Percentiles rank a stretch among this genome's conserved stretches.
These are phyloP conservation scores for Oryzias sinensis DNA, from an alignment of 2,797 vertebrate genomes.

Conservation along the genomic window DNA sequence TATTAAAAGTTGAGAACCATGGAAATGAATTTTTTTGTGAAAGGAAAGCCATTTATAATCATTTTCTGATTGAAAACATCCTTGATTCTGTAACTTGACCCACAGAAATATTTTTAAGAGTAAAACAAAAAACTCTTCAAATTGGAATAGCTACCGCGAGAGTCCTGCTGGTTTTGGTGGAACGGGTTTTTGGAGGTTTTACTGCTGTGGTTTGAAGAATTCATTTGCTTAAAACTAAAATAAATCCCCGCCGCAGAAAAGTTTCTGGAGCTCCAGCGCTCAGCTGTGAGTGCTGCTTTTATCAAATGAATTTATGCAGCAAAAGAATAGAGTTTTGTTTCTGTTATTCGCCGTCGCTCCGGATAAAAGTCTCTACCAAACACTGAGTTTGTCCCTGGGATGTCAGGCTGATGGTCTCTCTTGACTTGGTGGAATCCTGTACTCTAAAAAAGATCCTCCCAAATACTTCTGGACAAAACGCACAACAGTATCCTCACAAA, in stretches of 20 bases:
- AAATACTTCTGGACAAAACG: slow-evolving; percentile 41
- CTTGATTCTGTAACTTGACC: neutral
- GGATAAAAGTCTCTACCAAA: slow-evolving; percentile 34
- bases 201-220: slow-evolving; percentile 20
- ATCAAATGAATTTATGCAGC: slow-evolving; percentile 22
- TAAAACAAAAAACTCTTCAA: slow-evolving; percentile 2
- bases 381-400: slow-evolving; percentile 21
- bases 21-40: no score
- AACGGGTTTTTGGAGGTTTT: slow-evolving; percentile 26
- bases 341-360: slow-evolving; percentile 21
- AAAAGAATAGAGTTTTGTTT: slow-evolving; percentile 11
- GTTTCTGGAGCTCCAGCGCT: slow-evolving; percentile 1
- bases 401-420: slow-evolving; percentile 50
- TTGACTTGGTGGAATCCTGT: slow-evolving; percentile 36
- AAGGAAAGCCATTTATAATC: no score
- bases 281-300: neutral
- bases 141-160: slow-evolving; percentile 1
- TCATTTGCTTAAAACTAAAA: slow-evolving; percentile 21
- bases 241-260: slow-evolving; percentile 17
- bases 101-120: neutral
- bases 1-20: no score
- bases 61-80: no score
- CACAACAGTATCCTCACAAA: neutral
- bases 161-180: slow-evolving; percentile 10
- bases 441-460: slow-evolving; percentile 18